Conservation (phyloP, 2,113 vertebrate species). For the Neofelis nebulosa region DNA sequence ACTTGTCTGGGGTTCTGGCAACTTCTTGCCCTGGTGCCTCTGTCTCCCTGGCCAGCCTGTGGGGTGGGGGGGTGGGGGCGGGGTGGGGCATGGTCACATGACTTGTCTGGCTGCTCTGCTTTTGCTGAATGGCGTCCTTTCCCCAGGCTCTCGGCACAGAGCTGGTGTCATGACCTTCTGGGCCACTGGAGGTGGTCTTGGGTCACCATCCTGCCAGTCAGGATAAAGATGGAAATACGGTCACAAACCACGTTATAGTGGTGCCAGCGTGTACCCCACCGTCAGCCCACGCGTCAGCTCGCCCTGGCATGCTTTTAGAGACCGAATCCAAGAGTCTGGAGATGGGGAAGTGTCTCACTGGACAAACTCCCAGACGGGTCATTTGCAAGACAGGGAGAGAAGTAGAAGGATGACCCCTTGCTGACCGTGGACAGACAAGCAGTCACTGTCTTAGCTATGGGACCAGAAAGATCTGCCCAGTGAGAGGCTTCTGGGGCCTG, state of each 20-base stretch:
- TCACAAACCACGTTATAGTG: neutral
- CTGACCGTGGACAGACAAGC: neutral
- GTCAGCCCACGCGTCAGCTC: neutral
- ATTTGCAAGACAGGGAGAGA: neutral
- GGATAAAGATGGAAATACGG: neutral
- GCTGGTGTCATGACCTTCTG: neutral
- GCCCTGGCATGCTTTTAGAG: neutral
- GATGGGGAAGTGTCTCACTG: neutral
- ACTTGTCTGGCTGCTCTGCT: neutral
- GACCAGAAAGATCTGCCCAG: neutral
- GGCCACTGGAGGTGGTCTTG: neutral
- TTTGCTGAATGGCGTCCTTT: neutral
- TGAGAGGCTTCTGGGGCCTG: neutral
- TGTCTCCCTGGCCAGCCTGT: neutral
- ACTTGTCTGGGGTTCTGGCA: neutral
- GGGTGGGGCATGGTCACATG: neutral
- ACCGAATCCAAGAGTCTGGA: neutral
- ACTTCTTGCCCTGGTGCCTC: neutral
- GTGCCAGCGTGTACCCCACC: neutral
- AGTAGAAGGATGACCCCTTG: neutral
- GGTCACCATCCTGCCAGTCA: neutral
- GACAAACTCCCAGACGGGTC: neutral
- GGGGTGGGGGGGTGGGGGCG: rapidly evolving
- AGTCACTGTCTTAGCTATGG: neutral
- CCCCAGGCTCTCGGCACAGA: neutral